Conservation (phyloP, 2,113 vertebrate species). For the Gymnorhina tibicen region DNA sequence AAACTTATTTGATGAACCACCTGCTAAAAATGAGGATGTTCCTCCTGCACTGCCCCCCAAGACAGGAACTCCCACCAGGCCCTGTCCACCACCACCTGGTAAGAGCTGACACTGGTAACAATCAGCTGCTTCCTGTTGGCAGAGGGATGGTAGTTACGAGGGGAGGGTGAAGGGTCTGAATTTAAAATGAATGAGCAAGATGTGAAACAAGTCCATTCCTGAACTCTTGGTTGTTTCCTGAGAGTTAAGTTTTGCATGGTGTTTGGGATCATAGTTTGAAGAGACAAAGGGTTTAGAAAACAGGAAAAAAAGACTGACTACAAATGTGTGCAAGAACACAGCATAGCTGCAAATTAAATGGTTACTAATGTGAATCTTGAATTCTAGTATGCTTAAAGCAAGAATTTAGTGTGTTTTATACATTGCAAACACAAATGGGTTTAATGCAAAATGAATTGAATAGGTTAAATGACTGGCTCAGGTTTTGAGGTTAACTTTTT, state of each 20-base stretch:
- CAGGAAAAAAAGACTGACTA: neutral
- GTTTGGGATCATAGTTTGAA: neutral
- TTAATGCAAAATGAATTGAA: neutral
- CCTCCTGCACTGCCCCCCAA: constrained; percentile 95
- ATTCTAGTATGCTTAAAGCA: neutral
- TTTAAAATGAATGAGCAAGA: neutral
- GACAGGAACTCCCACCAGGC: constrained; percentile 92
- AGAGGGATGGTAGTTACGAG: neutral
- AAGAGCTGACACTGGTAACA: constrained; percentile 19
- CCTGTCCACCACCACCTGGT: constrained; percentile 95
- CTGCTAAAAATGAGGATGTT: constrained; percentile 77
- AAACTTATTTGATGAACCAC: constrained; percentile 84
- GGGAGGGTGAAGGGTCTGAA: neutral
- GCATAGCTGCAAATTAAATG: neutral
- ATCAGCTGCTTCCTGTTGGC: neutral
- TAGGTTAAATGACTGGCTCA: neutral
- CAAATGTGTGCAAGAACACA: neutral
- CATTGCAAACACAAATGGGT: neutral
- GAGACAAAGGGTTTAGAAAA: neutral
- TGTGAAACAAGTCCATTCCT: neutral
- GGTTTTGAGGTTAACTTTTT: neutral
- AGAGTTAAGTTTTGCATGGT: neutral
- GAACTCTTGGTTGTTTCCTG: neutral
- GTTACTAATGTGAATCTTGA: neutral
- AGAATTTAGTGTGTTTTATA: neutral